phyloP scores from a whole-genome alignment of 2,888 invertebrate genomes.

The Scaptomyza reducta region DNA sequence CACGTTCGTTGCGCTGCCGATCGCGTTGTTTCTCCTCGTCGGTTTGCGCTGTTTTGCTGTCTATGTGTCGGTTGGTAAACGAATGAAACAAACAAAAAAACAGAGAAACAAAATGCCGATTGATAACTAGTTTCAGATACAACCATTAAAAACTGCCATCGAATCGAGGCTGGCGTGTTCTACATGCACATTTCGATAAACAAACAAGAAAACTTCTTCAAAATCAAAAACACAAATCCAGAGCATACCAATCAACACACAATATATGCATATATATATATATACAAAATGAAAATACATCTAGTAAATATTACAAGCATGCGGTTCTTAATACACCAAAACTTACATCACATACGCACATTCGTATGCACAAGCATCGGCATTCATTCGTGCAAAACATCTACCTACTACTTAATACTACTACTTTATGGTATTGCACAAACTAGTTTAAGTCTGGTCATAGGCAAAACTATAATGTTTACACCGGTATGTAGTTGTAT shows the following conservation, averaged over 20 bases:
- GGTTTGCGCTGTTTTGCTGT: conserved; percentile 84
- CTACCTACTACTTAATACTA: too few relatives aligned
- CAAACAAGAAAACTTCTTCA: conserved; percentile 23
- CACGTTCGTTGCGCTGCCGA: conserved; percentile 84
- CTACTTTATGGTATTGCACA: too few relatives aligned
- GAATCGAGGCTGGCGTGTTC: conserved; percentile 5
- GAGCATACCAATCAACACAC: too few relatives aligned
- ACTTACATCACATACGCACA: too few relatives aligned
- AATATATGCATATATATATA: too few relatives aligned
- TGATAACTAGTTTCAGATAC: conserved; percentile 9
- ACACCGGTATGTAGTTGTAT: conserved; percentile 12
- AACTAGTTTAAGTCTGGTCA: conserved; percentile 2
- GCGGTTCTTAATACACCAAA: too few relatives aligned
- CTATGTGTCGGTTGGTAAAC: conserved; percentile 57
- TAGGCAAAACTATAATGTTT: conserved; percentile 25
- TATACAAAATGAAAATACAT: too few relatives aligned
- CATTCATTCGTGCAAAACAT: too few relatives aligned
- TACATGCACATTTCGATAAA: conserved; percentile 34
- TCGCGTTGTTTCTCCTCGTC: conserved; percentile 85
- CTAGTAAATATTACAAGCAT: too few relatives aligned
- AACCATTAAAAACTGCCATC: conserved; percentile 7
- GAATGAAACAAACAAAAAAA: conserved; percentile 16
- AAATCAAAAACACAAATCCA: conserved; percentile 21
- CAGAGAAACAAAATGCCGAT: conserved; percentile 27
- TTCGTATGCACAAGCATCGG: too few relatives aligned